These are phyloP conservation scores for Macropus fuliginosus DNA, from an alignment of 2,797 vertebrate genomes.

Conservation along the genomic window DNA sequence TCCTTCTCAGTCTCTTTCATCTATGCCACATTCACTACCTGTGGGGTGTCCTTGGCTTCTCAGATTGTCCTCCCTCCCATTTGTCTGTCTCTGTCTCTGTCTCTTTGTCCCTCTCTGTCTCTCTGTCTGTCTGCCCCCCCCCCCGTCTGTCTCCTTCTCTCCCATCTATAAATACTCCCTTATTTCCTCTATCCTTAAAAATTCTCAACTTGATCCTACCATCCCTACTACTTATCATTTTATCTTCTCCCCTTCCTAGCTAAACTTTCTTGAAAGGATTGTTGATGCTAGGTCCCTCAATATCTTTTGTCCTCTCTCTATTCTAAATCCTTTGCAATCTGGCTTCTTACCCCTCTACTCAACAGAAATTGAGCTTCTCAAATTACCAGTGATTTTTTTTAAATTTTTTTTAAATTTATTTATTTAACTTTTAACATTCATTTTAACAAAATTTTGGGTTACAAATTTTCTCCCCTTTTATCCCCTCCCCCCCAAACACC, in stretches of 20 bases:
- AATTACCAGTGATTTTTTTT: background rate
- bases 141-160: background rate
- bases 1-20: background rate
- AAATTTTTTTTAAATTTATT: too few species aligned
- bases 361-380: background rate
- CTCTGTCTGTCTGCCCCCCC: too few species aligned
- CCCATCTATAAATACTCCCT: background rate
- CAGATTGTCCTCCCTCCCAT: background rate
- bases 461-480: too few species aligned
- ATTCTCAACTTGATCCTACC: background rate
- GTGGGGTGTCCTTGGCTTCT: background rate
- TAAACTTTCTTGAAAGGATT: background rate
- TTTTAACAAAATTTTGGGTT: too few species aligned
- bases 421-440: too few species aligned
- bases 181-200: background rate
- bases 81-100: too few species aligned
- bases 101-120: too few species aligned
- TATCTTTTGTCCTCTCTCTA: background rate
- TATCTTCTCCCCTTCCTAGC: background rate
- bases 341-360: background rate
- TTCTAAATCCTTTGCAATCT: background rate
- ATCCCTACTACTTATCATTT: background rate
- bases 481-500: too few species aligned
- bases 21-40: background rate
- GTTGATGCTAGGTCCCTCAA: background rate